Evolutionary conservation across 2,797 vertebrate genomes (phyloP).

Genomic region (Phoeniculus purpureus): DNA sequence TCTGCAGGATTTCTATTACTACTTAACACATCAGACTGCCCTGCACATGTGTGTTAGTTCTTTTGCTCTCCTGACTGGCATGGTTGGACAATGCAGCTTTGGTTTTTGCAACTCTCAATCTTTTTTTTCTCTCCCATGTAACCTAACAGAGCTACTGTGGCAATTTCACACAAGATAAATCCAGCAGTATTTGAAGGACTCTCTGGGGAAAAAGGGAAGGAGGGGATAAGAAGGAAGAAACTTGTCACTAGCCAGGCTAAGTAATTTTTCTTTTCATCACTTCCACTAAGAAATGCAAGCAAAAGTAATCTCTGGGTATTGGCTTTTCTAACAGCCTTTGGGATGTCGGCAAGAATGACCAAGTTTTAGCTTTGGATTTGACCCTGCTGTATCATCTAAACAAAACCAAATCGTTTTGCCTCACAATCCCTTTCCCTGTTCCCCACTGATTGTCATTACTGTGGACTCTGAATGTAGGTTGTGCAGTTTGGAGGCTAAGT

Average conservation of each 20-base stretch:
- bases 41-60: neutral
- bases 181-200: neutral
- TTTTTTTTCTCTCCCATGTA: neutral
- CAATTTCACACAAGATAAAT: constrained; percentile 41
- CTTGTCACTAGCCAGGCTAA: neutral
- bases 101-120: neutral
- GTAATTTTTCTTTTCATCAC: neutral
- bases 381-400: neutral
- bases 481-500: neutral
- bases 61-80: neutral
- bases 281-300: neutral
- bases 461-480: neutral
- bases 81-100: neutral
- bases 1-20: neutral
- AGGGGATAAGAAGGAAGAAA: neutral
- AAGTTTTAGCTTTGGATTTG: neutral
- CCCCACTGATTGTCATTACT: neutral
- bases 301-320: neutral
- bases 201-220: neutral
- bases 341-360: no score
- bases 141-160: neutral
- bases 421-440: neutral
- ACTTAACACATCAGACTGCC: neutral
- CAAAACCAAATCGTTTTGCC: neutral
- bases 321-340: neutral